Evolutionary conservation across 2,113 vertebrate genomes (phyloP).

Genomic region (Jaculus jaculus): DNA sequence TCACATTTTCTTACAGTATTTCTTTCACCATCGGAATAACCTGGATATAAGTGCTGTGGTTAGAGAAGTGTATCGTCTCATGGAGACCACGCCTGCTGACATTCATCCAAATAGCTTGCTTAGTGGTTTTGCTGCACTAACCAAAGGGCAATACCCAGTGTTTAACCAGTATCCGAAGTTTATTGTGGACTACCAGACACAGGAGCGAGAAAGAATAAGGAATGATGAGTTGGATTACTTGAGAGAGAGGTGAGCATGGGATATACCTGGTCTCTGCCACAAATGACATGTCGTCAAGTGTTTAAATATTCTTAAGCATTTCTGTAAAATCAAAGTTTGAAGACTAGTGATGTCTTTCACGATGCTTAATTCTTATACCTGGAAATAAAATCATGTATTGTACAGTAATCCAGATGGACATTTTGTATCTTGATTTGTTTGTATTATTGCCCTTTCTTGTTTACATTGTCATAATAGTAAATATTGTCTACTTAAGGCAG

Average conservation of each 20-base stretch:
- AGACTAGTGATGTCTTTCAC: not conserved
- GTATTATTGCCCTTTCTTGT: not conserved
- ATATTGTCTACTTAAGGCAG: conserved; percentile 85
- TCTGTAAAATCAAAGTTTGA: conserved; percentile 42
- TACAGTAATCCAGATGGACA: not conserved
- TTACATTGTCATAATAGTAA: conserved; percentile 17
- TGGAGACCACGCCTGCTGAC: conserved; percentile 89
- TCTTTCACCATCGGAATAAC: conserved; percentile 98
- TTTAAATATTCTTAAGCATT: not conserved
- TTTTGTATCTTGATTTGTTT: conserved; percentile 31
- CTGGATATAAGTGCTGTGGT: conserved; percentile 91
- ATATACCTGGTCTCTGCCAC: not conserved
- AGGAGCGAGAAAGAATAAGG: conserved; percentile 91
- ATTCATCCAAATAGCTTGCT: conserved; percentile 90
- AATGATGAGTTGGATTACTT: conserved; percentile 94
- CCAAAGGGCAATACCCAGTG: conserved; percentile 94
- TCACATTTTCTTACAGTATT: conserved; percentile 88
- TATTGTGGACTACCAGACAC: conserved; percentile 93
- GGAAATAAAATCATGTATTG: not conserved
- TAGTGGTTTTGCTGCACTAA: conserved; percentile 90
- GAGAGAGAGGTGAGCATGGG: conserved; percentile 89
- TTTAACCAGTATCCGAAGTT: conserved; percentile 97
- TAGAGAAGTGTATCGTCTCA: conserved; percentile 91
- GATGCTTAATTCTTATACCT: not conserved
- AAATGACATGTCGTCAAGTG: not conserved